Conservation (phyloP, 2,113 vertebrate species). For the Anthoscopus minutus region DNA sequence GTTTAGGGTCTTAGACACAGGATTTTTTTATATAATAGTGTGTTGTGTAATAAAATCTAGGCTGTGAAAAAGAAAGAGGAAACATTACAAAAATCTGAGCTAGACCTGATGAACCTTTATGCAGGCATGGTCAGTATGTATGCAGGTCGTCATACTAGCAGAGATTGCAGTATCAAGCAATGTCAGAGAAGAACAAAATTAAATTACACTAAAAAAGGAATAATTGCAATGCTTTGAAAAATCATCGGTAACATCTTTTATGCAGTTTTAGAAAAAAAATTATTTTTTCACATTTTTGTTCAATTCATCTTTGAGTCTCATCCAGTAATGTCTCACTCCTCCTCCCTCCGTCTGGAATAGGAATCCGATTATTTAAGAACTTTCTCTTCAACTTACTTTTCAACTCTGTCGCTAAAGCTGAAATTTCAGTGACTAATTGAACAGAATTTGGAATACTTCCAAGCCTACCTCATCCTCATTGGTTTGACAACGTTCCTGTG, state of each 20-base stretch:
- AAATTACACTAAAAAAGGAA: not conserved
- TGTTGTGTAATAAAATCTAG: not conserved
- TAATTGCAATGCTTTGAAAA: not conserved
- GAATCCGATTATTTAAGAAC: not conserved
- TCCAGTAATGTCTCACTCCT: not conserved
- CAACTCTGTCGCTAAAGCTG: constrained; percentile 32
- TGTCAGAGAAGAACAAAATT: not conserved
- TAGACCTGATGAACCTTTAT: not conserved
- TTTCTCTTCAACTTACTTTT: constrained; percentile 31
- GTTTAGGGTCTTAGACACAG: not conserved
- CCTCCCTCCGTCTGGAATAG: not conserved
- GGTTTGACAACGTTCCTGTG: constrained; percentile 39
- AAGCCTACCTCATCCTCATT: constrained; percentile 37
- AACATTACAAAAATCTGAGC: not conserved
- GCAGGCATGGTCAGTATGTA: not conserved
- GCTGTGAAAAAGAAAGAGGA: not conserved
- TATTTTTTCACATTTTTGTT: not conserved
- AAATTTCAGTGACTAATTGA: constrained; percentile 56
- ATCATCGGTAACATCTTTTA: not conserved
- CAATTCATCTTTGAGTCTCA: not conserved
- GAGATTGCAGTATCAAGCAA: not conserved
- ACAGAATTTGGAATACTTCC: constrained; percentile 42
- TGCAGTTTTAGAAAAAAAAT: not conserved
- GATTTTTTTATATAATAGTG: not conserved
- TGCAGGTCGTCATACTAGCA: not conserved